Conservation (phyloP, 2,797 vertebrate species). For the Urosaurus nigricauda region DNA sequence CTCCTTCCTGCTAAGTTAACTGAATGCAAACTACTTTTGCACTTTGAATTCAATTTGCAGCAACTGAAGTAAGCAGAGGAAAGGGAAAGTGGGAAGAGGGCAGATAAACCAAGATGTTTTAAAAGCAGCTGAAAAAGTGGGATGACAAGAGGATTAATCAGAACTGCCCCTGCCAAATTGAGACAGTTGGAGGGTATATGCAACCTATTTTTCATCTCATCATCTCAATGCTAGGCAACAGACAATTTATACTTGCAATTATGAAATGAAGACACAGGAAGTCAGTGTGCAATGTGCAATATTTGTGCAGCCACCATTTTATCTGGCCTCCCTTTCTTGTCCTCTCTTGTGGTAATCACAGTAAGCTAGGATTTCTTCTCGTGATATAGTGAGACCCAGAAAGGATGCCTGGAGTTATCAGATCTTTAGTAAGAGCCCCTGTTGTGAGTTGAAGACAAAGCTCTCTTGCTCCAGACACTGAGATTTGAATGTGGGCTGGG, state of each 20-base stretch:
- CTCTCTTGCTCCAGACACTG: constrained; percentile 67
- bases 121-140: too few species aligned
- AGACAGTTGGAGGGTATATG: too few species aligned
- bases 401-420: constrained; percentile 63
- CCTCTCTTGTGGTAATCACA: constrained; percentile 20
- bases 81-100: too few species aligned
- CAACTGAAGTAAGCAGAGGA: too few species aligned
- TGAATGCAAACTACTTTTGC: too few species aligned
- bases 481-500: constrained; percentile 56
- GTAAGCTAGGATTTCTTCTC: constrained; percentile 63
- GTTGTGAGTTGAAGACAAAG: constrained; percentile 51
- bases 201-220: not conserved
- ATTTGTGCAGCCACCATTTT: not conserved
- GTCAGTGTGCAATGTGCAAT: constrained; percentile 6
- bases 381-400: constrained; percentile 54
- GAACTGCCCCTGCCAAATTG: too few species aligned
- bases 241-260: not conserved
- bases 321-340: constrained; percentile 48
- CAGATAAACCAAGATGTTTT: too few species aligned
- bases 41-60: too few species aligned
- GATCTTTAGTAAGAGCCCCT: constrained; percentile 70
- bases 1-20: too few species aligned
- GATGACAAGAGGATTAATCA: too few species aligned
- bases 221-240: not conserved
- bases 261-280: constrained; percentile 3